Evolutionary conservation across 2,888 invertebrate species (phyloP).

Genomic region (Branchinecta sandiegonensis): DNA sequence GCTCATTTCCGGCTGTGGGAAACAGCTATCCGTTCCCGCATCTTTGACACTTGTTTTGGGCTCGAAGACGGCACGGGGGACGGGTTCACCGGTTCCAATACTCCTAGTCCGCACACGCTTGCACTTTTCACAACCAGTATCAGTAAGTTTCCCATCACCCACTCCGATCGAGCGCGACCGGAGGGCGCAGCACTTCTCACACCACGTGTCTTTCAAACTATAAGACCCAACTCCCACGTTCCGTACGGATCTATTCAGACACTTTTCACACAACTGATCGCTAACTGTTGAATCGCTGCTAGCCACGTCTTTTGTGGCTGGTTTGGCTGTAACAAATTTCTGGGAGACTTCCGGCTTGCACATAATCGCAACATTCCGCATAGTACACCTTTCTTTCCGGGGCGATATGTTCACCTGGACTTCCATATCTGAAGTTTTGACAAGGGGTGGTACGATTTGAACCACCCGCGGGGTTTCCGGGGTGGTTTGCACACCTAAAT

Average conservation of each 20-base stretch:
- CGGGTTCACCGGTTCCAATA: slow-evolving; percentile 23
- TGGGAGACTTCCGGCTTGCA: neutral
- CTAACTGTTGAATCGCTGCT: slow-evolving; percentile 40
- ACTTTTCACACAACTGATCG: slow-evolving; percentile 40
- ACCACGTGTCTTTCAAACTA: slow-evolving; percentile 32
- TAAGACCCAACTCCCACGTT: slow-evolving; percentile 47
- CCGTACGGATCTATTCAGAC: slow-evolving; percentile 31
- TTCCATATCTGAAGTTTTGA: neutral
- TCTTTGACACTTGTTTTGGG: neutral
- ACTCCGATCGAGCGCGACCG: slow-evolving; percentile 34
- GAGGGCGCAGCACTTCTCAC: slow-evolving; percentile 25
- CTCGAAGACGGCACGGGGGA: neutral
- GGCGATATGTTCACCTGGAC: neutral
- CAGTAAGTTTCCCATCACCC: slow-evolving; percentile 40
- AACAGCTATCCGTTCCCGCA: neutral
- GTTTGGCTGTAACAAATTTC: slow-evolving; percentile 28
- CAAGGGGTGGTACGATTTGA: neutral
- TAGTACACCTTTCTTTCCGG: neutral
- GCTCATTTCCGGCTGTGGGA: neutral
- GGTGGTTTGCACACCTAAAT: neutral
- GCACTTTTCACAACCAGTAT: slow-evolving; percentile 39
- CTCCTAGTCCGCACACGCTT: slow-evolving; percentile 16
- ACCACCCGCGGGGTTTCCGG: neutral
- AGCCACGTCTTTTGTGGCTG: slow-evolving; percentile 32
- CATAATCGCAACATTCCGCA: neutral